Percentiles rank a stretch among this genome's conserved stretches.
Conservation (phyloP, 92 coral and sea anemone species). For the Bergia sp. region DNA sequence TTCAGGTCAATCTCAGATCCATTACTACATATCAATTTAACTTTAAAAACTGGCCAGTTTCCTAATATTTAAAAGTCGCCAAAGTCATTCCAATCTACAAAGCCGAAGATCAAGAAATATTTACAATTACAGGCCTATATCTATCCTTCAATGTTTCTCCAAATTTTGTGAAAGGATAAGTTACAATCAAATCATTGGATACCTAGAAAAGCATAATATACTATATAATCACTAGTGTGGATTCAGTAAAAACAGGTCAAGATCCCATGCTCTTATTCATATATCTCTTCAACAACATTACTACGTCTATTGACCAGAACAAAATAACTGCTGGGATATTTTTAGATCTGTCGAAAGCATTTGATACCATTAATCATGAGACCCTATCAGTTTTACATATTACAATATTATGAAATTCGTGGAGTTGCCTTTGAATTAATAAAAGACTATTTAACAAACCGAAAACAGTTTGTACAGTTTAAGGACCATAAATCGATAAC, state of each 20-base stretch:
- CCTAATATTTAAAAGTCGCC: conserved; percentile 12
- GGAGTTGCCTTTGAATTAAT: conserved; percentile 35
- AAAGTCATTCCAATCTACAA: background rate
- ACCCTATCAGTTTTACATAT: conserved; percentile 8
- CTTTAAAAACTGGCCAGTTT: conserved; percentile 7
- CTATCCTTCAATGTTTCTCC: conserved; percentile 24
- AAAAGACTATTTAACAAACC: conserved; percentile 31
- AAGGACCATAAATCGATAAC: too few relatives aligned
- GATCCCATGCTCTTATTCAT: too few relatives aligned
- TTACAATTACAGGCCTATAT: conserved; percentile 40
- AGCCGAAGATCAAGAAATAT: conserved; percentile 2
- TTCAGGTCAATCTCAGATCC: background rate
- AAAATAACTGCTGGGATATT: too few relatives aligned
- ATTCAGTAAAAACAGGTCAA: background rate
- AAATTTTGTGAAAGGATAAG: conserved; percentile 23
- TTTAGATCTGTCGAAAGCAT: background rate
- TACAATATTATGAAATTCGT: conserved; percentile 41
- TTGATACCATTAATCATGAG: conserved; percentile 38
- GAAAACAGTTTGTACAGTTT: background rate
- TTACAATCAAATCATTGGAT: conserved; percentile 3
- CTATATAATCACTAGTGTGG: conserved; percentile 21
- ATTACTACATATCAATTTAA: background rate
- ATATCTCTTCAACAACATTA: too few relatives aligned
- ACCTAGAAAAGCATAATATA: conserved; percentile 5
- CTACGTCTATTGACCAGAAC: too few relatives aligned